Evolutionary conservation across 2,888 invertebrate genomes (phyloP).

Genomic region (Pegoplata infirma): DNA sequence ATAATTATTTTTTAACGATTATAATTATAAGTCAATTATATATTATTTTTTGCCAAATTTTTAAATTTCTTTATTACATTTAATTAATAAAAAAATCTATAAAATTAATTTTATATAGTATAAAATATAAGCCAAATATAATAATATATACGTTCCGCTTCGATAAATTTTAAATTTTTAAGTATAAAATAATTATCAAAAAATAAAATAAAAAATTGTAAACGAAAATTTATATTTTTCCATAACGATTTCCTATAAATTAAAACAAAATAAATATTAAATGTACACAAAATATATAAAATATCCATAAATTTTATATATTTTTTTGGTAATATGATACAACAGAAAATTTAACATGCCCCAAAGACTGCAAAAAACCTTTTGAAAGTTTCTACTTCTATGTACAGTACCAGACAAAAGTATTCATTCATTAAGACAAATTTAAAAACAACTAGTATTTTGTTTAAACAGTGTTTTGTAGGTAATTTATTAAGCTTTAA

Average conservation of each 20-base stretch:
- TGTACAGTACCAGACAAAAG: too few relatives aligned
- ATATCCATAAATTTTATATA: neutral
- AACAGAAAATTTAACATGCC: neutral
- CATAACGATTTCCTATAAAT: constrained; percentile 36
- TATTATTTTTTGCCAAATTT: too few relatives aligned
- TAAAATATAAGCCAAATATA: constrained; percentile 51
- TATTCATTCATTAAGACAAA: too few relatives aligned
- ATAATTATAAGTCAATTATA: too few relatives aligned
- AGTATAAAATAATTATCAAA: constrained; percentile 32
- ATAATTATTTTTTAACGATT: too few relatives aligned
- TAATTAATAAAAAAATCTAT: neutral
- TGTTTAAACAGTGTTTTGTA: too few relatives aligned
- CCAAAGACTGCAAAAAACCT: neutral
- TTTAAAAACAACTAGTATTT: too few relatives aligned
- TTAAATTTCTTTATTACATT: too few relatives aligned
- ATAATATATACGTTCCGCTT: constrained; percentile 44
- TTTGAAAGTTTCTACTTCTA: neutral
- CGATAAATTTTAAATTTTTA: constrained; percentile 33
- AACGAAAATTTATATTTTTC: constrained; percentile 18
- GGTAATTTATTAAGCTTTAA: too few relatives aligned
- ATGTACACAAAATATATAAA: neutral
- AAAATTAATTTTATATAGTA: constrained; percentile 18
- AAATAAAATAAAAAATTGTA: constrained; percentile 3
- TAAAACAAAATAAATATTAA: neutral
- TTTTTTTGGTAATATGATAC: neutral